Conservation (phyloP, 2,888 invertebrate genomes). For the Boloria selene region DNA sequence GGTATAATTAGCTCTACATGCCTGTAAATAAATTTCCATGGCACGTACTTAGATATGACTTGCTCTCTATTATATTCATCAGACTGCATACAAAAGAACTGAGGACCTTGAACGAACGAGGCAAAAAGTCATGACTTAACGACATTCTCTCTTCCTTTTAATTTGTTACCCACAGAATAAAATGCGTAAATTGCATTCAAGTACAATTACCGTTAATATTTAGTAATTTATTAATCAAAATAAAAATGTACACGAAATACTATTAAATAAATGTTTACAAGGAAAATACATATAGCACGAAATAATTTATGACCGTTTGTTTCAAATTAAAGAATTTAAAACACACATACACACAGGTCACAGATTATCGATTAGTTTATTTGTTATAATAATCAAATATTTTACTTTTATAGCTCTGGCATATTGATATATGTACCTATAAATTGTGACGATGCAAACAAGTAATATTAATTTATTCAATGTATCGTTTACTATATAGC, state of each 20-base stretch:
- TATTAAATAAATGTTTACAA: too few relatives aligned
- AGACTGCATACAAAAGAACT: conserved; percentile 39
- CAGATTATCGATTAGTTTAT: too few relatives aligned
- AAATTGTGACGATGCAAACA: conserved; percentile 19
- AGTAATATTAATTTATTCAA: conserved; percentile 39
- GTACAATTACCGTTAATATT: too few relatives aligned
- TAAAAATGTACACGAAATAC: too few relatives aligned
- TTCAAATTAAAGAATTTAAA: too few relatives aligned
- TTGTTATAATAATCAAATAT: too few relatives aligned
- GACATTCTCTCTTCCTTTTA: conserved; percentile 55
- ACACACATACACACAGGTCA: too few relatives aligned
- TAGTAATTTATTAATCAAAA: too few relatives aligned
- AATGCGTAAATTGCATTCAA: not conserved
- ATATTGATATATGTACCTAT: not conserved
- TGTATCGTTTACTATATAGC: conserved; percentile 31
- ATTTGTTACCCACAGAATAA: not conserved
- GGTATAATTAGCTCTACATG: conserved; percentile 22
- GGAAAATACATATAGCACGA: too few relatives aligned
- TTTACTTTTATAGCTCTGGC: too few relatives aligned
- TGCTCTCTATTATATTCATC: conserved; percentile 46
- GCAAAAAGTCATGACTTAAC: conserved; percentile 56
- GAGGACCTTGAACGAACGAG: conserved; percentile 56
- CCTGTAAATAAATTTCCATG: conserved; percentile 33
- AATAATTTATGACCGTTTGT: too few relatives aligned
- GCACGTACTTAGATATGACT: conserved; percentile 43